Evolutionary conservation across 2,888 invertebrate species (phyloP).

Genomic region (Halictus ligatus): DNA sequence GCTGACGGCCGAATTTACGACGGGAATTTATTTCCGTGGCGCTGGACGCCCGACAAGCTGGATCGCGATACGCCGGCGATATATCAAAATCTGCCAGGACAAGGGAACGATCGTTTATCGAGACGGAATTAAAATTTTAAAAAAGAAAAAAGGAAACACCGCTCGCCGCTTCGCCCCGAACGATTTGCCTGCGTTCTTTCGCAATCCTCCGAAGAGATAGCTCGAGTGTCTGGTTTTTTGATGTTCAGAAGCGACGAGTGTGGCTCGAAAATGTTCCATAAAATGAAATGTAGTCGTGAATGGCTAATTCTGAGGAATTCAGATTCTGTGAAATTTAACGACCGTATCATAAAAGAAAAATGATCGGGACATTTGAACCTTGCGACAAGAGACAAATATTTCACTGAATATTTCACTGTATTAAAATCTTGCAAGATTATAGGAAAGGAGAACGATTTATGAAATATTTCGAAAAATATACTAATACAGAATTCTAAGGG

Average conservation of each 20-base stretch:
- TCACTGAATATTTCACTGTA: too few relatives aligned
- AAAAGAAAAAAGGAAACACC: not conserved
- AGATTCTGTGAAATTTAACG: not conserved
- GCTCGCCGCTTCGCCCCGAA: not conserved
- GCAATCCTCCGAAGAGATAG: not conserved
- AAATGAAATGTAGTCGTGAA: not conserved
- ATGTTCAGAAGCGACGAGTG: not conserved
- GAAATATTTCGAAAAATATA: too few relatives aligned
- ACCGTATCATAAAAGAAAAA: too few relatives aligned
- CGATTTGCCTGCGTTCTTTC: not conserved
- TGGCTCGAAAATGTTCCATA: not conserved
- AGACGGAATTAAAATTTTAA: conserved; percentile 50
- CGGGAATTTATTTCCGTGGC: conserved; percentile 53
- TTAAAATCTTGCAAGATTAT: too few relatives aligned
- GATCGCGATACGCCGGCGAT: conserved; percentile 54
- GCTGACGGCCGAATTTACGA: conserved; percentile 57
- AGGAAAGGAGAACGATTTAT: too few relatives aligned
- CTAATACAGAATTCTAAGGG: too few relatives aligned
- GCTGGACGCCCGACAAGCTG: conserved; percentile 26
- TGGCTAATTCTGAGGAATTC: not conserved
- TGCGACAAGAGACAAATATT: too few relatives aligned
- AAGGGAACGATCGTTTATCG: conserved; percentile 60
- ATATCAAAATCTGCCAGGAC: conserved; percentile 57
- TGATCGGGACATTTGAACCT: too few relatives aligned
- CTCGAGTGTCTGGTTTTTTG: not conserved